A percentile compares a stretch with the other conserved stretches of the same genome.
Conservation (phyloP, 2,888 invertebrate species). For the Pachycephus smyrnensis region DNA sequence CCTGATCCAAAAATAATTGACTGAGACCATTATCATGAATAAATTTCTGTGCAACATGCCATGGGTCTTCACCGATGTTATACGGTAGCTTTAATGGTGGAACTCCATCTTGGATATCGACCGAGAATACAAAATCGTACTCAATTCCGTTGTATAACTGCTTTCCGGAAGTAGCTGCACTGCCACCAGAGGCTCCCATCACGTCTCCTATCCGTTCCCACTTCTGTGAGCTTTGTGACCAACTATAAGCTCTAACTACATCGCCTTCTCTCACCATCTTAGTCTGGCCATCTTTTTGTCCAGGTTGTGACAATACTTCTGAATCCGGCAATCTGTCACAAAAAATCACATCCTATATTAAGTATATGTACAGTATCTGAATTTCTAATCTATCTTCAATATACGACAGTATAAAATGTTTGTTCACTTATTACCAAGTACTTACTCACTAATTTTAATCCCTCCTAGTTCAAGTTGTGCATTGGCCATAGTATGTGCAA, state of each 20-base stretch:
- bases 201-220: conserved; percentile 94
- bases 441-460: conserved; percentile 85
- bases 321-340: conserved; percentile 80
- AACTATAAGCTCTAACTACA: conserved; percentile 83
- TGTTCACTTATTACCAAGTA: conserved; percentile 32
- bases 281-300: conserved; percentile 85
- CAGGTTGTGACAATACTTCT: conserved; percentile 81
- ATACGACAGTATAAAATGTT: conserved; percentile 3
- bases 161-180: conserved; percentile 77
- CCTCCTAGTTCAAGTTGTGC: conserved; percentile 83
- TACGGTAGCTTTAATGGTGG: conserved; percentile 92
- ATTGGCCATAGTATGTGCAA: conserved; percentile 72
- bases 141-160: conserved; percentile 87
- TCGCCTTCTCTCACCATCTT: conserved; percentile 83
- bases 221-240: conserved; percentile 74
- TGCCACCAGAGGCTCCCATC: conserved; percentile 80
- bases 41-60: conserved; percentile 90
- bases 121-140: conserved; percentile 95
- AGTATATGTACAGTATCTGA: conserved; percentile 12
- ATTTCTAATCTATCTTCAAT: not conserved
- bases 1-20: conserved; percentile 86
- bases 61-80: conserved; percentile 91
- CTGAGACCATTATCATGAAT: conserved; percentile 87
- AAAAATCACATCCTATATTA: conserved; percentile 12
- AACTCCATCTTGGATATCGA: conserved; percentile 93